Base-by-base conservation (phyloP, 2,113 vertebrate species). In the Ameiurus melas region DNA sequence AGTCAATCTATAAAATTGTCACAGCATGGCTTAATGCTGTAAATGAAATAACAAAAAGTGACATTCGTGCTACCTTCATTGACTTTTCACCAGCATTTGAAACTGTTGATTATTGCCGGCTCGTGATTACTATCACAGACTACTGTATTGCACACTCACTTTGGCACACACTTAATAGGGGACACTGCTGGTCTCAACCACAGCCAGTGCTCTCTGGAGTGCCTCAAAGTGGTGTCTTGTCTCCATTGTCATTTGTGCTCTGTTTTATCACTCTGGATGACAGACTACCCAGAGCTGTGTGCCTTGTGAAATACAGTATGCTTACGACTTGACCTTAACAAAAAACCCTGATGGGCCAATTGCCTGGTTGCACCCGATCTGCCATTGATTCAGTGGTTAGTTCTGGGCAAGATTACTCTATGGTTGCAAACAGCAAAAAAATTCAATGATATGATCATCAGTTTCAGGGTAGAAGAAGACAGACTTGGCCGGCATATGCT, bases 11-110 rank as follows among this genome's bases (percentile, higher is more conserved):
- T 79, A 79, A 55, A 75, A 55, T 0, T 79, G 51, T 79, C 47
- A 79, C 77, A 79, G 77, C 25, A 55, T 79, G 47, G 51, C 77
- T 55, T 55, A 79, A 55, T 79, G 47, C 27, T 30, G n/a, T n/a
- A 55, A 79, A 55, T 30, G 27, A 7, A 55, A 30, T 55, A 27
- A 22, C 70, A 39, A 39, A 73, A 73, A 39, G 36, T 73, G 70
- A 22, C 33, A 73, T 73, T 39, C 5, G 6, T 70, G 68, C 68
- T 33, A 70, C 68, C 30, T 70, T 70, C 19, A 73, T 36, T 71
- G 70, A 71, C 70, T 36, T 71, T 71, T 71, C 70, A 71, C 5
- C 17, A 39, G 70, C 36, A 73, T 39, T 73, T 73, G 70, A 73
- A 43, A 73, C 17, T 39, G 70, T 73, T 39, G 70, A 39, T 73